phyloP scores from a whole-genome alignment of 2,888 invertebrate species.

The Bhutanitis thaidina region DNA sequence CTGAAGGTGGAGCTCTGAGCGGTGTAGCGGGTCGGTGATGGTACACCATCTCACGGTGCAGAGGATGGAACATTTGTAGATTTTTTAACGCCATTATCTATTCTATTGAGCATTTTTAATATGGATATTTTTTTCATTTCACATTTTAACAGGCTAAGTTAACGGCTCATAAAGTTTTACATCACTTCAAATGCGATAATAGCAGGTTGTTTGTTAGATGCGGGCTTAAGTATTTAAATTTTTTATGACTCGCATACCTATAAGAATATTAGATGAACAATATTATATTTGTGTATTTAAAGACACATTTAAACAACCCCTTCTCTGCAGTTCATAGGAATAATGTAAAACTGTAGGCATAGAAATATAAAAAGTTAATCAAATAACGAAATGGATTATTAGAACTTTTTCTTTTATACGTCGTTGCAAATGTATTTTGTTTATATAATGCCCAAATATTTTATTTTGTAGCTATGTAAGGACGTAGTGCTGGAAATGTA shows the following conservation, averaged over 20 bases:
- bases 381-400: too few species aligned
- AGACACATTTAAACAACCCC: too few species aligned
- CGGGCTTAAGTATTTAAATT: slow-evolving; percentile 3
- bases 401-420: too few species aligned
- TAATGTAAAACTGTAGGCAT: too few species aligned
- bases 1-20: slow-evolving; percentile 61
- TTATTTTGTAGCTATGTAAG: too few species aligned
- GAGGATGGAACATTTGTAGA: slow-evolving; percentile 58
- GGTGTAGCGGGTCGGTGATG: slow-evolving; percentile 57
- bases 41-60: slow-evolving; percentile 56
- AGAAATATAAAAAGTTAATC: too few species aligned
- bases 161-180: neutral
- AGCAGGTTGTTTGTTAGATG: neutral
- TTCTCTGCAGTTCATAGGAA: too few species aligned
- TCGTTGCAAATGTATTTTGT: too few species aligned
- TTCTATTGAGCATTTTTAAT: slow-evolving; percentile 18
- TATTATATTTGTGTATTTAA: too few species aligned
- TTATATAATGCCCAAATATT: too few species aligned
- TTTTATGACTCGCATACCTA: slow-evolving; percentile 1
- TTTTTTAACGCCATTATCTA: slow-evolving; percentile 65
- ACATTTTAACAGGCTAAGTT: neutral
- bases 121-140: neutral
- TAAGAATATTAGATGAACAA: too few species aligned
- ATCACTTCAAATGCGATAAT: neutral
- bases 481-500: slow-evolving; percentile 44